phyloP scores from a whole-genome alignment of 2,888 invertebrate genomes.

The Dynastes hyllus region DNA sequence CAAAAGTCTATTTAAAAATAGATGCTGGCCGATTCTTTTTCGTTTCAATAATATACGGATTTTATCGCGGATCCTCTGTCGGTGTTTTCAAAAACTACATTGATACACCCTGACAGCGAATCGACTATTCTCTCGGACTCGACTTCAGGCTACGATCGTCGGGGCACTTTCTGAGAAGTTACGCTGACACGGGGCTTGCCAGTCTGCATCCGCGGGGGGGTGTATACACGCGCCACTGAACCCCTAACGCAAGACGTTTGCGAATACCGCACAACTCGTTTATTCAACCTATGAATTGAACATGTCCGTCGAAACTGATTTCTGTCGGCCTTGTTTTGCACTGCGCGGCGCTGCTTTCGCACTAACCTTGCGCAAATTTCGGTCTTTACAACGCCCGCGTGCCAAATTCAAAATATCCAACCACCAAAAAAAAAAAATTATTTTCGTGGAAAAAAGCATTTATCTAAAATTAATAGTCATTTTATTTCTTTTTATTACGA shows the following conservation, averaged over 20 bases:
- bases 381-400: conserved; percentile 50
- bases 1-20: conserved; percentile 71
- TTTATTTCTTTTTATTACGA: neutral
- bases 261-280: conserved; percentile 64
- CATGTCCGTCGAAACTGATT: conserved; percentile 66
- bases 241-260: conserved; percentile 57
- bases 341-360: conserved; percentile 51
- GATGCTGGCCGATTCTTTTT: conserved; percentile 67
- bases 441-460: neutral
- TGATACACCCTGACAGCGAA: conserved; percentile 70
- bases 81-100: conserved; percentile 69
- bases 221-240: conserved; percentile 62
- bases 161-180: conserved; percentile 49
- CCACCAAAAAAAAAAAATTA: conserved; percentile 6
- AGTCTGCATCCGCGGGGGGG: conserved; percentile 52
- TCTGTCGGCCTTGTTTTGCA: conserved; percentile 49
- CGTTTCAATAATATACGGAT: conserved; percentile 54
- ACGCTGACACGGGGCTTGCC: conserved; percentile 42
- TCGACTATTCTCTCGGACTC: conserved; percentile 62
- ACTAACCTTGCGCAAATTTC: conserved; percentile 51
- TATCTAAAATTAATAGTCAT: no score
- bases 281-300: conserved; percentile 68
- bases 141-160: conserved; percentile 47
- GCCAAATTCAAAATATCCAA: conserved; percentile 49
- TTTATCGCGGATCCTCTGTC: conserved; percentile 68